These are phyloP conservation scores for Antennarius maculatus DNA, from an alignment of 2,797 vertebrate genomes.

Conservation along the genomic window DNA sequence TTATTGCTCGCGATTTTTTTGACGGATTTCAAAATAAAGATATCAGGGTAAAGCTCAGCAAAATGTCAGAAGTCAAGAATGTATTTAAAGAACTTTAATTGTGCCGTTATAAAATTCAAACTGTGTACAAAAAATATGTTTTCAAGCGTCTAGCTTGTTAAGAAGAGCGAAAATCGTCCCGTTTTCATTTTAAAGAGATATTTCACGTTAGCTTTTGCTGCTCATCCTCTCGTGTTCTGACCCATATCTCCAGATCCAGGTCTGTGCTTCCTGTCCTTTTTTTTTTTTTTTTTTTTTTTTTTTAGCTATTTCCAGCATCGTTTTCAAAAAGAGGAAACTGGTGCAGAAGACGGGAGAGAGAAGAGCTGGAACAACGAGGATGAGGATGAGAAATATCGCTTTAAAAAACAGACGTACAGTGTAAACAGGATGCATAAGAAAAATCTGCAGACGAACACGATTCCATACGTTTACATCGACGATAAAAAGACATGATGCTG, in stretches of 20 bases:
- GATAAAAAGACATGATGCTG: constrained; percentile 5
- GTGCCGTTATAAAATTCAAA: constrained; percentile 69
- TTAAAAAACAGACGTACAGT: constrained; percentile 51
- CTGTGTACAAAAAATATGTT: constrained; percentile 67
- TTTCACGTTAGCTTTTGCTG: constrained; percentile 19
- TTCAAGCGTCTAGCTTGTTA: constrained; percentile 43
- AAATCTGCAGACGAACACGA: constrained; percentile 43
- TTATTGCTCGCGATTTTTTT: too few species aligned
- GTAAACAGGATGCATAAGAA: constrained; percentile 57
- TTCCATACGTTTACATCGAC: constrained; percentile 13
- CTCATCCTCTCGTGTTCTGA: constrained; percentile 39
- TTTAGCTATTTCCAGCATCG: constrained; percentile 7
- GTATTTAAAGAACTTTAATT: constrained; percentile 68
- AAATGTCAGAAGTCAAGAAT: constrained; percentile 1
- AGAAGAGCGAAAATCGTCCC: constrained; percentile 10
- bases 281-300: constrained; percentile 28
- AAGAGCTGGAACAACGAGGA: constrained; percentile 23
- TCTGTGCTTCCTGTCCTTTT: constrained; percentile 17
- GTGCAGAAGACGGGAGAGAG: background rate
- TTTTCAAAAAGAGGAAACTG: constrained; percentile 17
- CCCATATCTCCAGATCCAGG: constrained; percentile 27
- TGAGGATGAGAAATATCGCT: constrained; percentile 55
- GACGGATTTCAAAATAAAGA: too few species aligned
- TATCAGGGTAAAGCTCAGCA: too few species aligned
- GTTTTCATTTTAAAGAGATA: constrained; percentile 46